Percentiles rank a stretch among this genome's conserved stretches.
These are phyloP conservation scores for Anthrax anthrax DNA, from an alignment of 2,888 invertebrate species.

Conservation along the genomic window DNA sequence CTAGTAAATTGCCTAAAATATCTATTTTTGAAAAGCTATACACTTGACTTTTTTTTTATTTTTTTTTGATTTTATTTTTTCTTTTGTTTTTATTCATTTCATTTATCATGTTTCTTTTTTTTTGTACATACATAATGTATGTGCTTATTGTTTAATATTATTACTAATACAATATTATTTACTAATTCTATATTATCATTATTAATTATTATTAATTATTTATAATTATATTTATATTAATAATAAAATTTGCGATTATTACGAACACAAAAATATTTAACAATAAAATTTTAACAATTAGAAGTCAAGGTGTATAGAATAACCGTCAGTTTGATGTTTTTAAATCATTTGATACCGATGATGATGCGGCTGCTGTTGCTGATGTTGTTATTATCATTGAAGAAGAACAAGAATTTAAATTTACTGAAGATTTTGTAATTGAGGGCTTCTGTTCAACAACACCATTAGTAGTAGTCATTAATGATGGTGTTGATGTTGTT, in stretches of 20 bases:
- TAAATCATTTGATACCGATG: not conserved
- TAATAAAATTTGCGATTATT: not conserved
- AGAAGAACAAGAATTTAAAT: too few relatives aligned
- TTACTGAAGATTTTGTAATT: slow-evolving; percentile 10
- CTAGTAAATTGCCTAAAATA: too few relatives aligned
- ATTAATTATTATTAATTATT: not conserved
- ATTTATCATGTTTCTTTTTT: too few relatives aligned
- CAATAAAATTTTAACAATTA: not conserved
- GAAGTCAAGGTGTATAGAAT: too few relatives aligned
- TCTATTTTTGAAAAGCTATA: too few relatives aligned
- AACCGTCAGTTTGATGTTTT: not conserved
- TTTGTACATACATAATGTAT: too few relatives aligned
- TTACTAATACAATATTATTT: too few relatives aligned
- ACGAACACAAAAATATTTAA: not conserved
- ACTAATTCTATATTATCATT: too few relatives aligned
- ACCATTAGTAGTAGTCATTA: slow-evolving; percentile 5
- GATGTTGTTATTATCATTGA: slow-evolving; percentile 3
- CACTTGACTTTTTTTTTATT: too few relatives aligned
- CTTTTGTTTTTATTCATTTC: too few relatives aligned
- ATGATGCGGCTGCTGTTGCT: slow-evolving; percentile 9
- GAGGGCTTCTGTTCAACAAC: not conserved
- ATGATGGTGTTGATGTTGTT: slow-evolving; percentile 6
- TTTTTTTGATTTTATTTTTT: too few relatives aligned
- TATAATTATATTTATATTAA: not conserved
- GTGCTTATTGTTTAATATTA: too few relatives aligned